Percentiles rank a stretch among this genome's conserved stretches.
These are phyloP conservation scores for Drosophila serrata DNA, from an alignment of 1,140 invertebrate species.

Conservation along the genomic window DNA sequence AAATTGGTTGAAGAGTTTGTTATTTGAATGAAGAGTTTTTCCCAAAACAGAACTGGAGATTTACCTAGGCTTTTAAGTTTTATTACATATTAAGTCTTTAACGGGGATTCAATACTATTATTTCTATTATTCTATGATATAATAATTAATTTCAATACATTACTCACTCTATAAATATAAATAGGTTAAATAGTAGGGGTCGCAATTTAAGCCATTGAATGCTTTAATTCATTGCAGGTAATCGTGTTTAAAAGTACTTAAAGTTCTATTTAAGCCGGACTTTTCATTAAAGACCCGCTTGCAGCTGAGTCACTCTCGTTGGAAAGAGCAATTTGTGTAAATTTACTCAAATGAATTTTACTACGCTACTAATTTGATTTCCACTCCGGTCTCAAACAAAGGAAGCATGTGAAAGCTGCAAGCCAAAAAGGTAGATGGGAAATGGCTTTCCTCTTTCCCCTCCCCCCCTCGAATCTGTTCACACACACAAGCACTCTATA, in stretches of 20 bases:
- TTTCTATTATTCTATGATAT: background rate
- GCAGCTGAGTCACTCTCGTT: conserved; percentile 18
- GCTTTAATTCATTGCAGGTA: background rate
- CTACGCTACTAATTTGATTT: conserved; percentile 72
- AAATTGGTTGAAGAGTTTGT: conserved; percentile 3
- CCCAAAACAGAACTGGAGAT: background rate
- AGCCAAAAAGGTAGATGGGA: conserved; percentile 29
- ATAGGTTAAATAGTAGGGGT: background rate
- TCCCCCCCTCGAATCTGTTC: background rate
- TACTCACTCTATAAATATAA: background rate
- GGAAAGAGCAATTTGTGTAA: conserved; percentile 59
- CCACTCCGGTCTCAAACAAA: conserved; percentile 42
- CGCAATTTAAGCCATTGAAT: background rate
- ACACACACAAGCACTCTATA: conserved; percentile 7
- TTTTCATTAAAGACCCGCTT: conserved; percentile 2
- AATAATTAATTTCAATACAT: background rate
- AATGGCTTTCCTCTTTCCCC: background rate
- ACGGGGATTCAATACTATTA: background rate
- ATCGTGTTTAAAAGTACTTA: background rate
- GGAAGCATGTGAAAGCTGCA: conserved; percentile 31
- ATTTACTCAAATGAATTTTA: conserved; percentile 67
- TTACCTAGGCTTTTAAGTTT: background rate
- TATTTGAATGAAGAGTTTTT: conserved; percentile 10
- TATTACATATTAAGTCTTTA: background rate
- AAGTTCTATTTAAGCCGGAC: background rate